A percentile compares a stretch with the other conserved stretches of the same genome.
phyloP scores from a whole-genome alignment of 2,113 vertebrate genomes.

The Bujurquina vittata region DNA sequence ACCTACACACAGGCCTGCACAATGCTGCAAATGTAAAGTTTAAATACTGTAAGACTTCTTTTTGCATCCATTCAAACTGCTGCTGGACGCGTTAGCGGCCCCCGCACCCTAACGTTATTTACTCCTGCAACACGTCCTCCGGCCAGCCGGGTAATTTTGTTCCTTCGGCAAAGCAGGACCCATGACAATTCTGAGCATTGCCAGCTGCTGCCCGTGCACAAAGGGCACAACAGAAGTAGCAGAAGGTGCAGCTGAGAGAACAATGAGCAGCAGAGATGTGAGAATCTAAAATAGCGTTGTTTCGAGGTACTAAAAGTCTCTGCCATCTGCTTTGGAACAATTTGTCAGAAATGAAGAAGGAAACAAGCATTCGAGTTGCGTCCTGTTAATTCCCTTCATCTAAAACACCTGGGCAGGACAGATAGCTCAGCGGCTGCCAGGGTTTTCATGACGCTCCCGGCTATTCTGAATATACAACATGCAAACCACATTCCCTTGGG shows the following conservation, averaged over 20 bases:
- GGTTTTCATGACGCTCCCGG: conserved; percentile 53
- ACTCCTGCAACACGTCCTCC: conserved; percentile 20
- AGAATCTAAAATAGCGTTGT: conserved; percentile 33
- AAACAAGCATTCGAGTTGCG: conserved; percentile 12
- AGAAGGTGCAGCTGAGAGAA: conserved; percentile 43
- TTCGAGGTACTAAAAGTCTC: conserved; percentile 20
- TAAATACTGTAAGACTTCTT: background rate
- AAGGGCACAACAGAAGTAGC: conserved; percentile 42
- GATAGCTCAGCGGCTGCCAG: conserved; percentile 44
- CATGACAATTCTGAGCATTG: conserved; percentile 48
- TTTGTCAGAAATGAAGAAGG: background rate
- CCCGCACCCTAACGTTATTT: conserved; percentile 13
- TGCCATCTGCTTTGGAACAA: conserved; percentile 26
- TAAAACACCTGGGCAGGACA: conserved; percentile 46
- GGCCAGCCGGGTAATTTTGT: conserved; percentile 53
- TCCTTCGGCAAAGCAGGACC: conserved; percentile 37
- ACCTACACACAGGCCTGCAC: background rate
- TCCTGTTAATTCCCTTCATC: conserved; percentile 55
- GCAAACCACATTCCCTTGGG: conserved; percentile 31
- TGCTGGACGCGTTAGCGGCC: conserved; percentile 26
- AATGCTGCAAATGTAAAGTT: background rate
- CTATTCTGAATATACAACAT: conserved; percentile 34
- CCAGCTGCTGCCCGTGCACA: conserved; percentile 53
- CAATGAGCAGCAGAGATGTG: conserved; percentile 24
- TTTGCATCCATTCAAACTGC: conserved; percentile 6